A percentile compares a stretch with the other conserved stretches of the same genome.
These are phyloP conservation scores for Drosophila tsacasi DNA, from an alignment of 1,140 invertebrate species.

Conservation along the genomic window DNA sequence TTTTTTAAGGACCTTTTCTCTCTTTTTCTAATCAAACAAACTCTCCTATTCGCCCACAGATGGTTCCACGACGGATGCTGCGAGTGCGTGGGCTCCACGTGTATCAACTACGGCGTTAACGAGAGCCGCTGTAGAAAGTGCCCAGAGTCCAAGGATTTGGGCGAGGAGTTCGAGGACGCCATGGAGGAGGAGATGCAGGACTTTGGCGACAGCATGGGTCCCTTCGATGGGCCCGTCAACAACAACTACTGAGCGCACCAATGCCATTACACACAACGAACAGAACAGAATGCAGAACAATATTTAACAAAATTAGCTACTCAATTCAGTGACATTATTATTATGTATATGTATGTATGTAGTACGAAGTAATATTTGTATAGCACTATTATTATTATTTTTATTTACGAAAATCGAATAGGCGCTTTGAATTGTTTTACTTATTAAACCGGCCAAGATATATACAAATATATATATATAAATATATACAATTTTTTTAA, in stretches of 20 bases:
- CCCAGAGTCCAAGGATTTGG: conserved; percentile 75
- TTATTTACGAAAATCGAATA: conserved; percentile 61
- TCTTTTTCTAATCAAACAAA: neutral
- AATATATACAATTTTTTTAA: conserved; percentile 29
- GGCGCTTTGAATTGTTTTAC: conserved; percentile 69
- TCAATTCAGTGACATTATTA: conserved; percentile 82
- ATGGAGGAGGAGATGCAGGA: conserved; percentile 81
- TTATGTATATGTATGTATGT: conserved; percentile 53
- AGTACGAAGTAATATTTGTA: conserved; percentile 82
- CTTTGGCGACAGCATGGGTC: conserved; percentile 79
- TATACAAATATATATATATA: conserved; percentile 37
- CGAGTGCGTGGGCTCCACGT: conserved; percentile 95
- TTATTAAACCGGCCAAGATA: conserved; percentile 50
- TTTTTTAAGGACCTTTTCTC: neutral
- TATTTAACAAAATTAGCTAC: conserved; percentile 76
- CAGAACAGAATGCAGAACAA: conserved; percentile 39
- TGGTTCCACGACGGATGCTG: conserved; percentile 99
- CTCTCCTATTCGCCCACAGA: conserved; percentile 84
- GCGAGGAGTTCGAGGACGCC: conserved; percentile 67
- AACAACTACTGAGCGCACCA: conserved; percentile 68
- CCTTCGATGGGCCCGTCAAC: conserved; percentile 80
- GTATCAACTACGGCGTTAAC: conserved; percentile 96
- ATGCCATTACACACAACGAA: conserved; percentile 66
- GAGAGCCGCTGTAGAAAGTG: conserved; percentile 87
- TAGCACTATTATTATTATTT: conserved; percentile 81